Conservation (phyloP, 2,797 vertebrate species). For the Labeo calbasu region DNA sequence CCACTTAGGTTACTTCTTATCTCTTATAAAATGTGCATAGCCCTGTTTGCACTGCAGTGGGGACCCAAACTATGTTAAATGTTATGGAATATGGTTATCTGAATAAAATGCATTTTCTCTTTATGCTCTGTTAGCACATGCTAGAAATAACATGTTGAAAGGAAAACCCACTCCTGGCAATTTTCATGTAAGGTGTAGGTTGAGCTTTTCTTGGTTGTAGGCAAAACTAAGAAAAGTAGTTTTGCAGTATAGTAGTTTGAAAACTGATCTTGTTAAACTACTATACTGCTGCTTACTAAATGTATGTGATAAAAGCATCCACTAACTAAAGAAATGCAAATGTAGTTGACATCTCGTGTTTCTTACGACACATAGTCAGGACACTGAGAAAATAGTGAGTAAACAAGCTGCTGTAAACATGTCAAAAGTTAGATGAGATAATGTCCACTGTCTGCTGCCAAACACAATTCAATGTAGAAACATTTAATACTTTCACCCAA, state of each 20-base stretch:
- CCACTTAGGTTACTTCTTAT: conserved; percentile 10
- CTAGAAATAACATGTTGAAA: not conserved
- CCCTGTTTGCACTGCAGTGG: not conserved
- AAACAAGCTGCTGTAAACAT: not conserved
- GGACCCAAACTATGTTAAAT: not conserved
- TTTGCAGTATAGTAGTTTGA: not conserved
- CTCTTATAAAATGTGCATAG: not conserved
- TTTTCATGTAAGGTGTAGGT: not conserved
- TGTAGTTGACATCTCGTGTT: not conserved
- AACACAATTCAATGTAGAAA: not conserved
- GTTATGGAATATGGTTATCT: not conserved
- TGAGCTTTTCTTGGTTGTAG: not conserved
- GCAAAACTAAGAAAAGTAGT: not conserved
- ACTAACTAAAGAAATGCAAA: not conserved
- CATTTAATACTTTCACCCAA: not conserved
- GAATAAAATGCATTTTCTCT: not conserved
- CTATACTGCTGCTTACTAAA: not conserved
- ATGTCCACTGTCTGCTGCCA: not conserved
- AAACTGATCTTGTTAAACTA: not conserved
- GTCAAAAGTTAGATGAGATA: not conserved
- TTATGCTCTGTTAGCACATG: not conserved
- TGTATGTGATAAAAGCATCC: not conserved
- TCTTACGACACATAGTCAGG: not conserved
- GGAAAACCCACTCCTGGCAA: not conserved
- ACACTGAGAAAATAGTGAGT: not conserved